These are phyloP conservation scores for Maconellicoccus hirsutus DNA, from an alignment of 1,140 invertebrate genomes.

Conservation along the genomic window DNA sequence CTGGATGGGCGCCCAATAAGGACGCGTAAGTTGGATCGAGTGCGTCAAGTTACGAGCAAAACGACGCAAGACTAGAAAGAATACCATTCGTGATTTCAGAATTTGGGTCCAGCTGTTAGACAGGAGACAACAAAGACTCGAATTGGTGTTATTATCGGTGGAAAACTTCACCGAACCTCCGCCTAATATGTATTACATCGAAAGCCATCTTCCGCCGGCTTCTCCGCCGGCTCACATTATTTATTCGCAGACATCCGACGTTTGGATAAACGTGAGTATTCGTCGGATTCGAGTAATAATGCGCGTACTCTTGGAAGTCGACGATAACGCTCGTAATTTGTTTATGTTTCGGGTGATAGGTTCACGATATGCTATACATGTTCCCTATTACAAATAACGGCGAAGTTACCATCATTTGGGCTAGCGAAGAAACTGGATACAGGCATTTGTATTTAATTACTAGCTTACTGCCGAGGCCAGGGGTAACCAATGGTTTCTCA, in stretches of 20 bases:
- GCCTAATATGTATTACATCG: conserved; percentile 29
- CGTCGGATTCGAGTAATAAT: background rate
- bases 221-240: conserved; percentile 46
- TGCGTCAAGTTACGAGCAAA: no score
- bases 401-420: conserved; percentile 73
- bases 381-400: conserved; percentile 47
- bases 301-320: no score
- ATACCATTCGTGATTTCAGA: conserved; percentile 41
- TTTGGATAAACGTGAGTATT: conserved; percentile 65
- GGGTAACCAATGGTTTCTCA: background rate
- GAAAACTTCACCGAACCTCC: conserved; percentile 56
- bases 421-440: conserved; percentile 82
- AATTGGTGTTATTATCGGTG: conserved; percentile 58
- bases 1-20: conserved; percentile 84
- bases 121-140: conserved; percentile 67
- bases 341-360: conserved; percentile 33
- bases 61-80: no score
- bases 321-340: background rate
- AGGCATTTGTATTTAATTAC: conserved; percentile 77
- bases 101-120: conserved; percentile 83
- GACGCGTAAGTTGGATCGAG: conserved; percentile 62
- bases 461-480: conserved; percentile 38
- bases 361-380: conserved; percentile 80
- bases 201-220: conserved; percentile 21
- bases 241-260: conserved; percentile 55